Evolutionary conservation across 2,797 vertebrate species (phyloP).

Genomic region (Alca torda): DNA sequence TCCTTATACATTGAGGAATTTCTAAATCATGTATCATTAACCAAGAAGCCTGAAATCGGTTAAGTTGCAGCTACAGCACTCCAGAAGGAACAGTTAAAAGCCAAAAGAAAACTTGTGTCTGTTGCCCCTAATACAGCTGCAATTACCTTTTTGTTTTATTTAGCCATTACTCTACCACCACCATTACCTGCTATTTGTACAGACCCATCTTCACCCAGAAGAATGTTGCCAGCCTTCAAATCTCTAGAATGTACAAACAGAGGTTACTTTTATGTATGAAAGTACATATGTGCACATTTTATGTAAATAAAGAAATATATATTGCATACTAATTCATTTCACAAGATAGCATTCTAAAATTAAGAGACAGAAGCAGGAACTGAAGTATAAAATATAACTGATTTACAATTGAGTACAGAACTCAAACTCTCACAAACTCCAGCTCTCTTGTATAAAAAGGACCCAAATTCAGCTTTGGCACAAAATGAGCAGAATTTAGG

Average conservation of each 20-base stretch:
- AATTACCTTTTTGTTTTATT: neutral
- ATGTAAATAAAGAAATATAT: neutral
- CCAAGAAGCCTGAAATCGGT: neutral
- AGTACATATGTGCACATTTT: neutral
- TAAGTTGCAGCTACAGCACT: neutral
- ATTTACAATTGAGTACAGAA: neutral
- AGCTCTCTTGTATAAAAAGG: neutral
- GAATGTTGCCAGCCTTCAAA: constrained; percentile 98
- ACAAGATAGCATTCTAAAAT: neutral
- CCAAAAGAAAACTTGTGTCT: neutral
- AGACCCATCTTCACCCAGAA: constrained; percentile 96
- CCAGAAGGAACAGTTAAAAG: neutral
- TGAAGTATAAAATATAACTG: neutral
- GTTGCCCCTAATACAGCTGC: neutral
- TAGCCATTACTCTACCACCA: neutral
- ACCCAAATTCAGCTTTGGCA: neutral
- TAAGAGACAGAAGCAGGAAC: neutral
- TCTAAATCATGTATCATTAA: neutral
- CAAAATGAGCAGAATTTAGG: neutral
- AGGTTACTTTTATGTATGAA: neutral
- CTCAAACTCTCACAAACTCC: neutral
- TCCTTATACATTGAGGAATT: neutral
- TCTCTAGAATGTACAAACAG: constrained; percentile 79
- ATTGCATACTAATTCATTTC: neutral
- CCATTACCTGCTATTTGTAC: constrained; percentile 97